These are phyloP conservation scores for Andrena praecox DNA, from an alignment of 2,888 invertebrate species.

Conservation along the genomic window DNA sequence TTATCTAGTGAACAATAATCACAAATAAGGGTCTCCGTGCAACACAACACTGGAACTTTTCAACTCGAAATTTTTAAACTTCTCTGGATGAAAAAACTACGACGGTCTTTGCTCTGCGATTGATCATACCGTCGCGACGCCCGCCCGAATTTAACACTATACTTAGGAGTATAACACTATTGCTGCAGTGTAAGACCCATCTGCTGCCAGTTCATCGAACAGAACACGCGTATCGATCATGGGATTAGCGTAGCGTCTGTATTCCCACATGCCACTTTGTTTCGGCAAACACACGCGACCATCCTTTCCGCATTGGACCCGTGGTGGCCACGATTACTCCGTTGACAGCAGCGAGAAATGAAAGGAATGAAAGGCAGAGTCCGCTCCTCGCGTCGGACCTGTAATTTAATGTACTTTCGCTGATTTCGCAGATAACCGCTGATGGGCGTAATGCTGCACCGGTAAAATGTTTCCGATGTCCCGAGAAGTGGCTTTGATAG, in stretches of 20 bases:
- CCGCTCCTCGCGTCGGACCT: conserved; percentile 26
- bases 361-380: conserved; percentile 39
- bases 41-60: no score
- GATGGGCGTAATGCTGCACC: conserved; percentile 46
- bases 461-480: conserved; percentile 61
- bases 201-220: not conserved
- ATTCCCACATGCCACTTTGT: not conserved
- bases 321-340: conserved; percentile 27
- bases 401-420: conserved; percentile 58
- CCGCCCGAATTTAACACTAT: not conserved
- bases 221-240: conserved; percentile 11
- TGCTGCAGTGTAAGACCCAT: not conserved
- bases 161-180: not conserved
- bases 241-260: not conserved
- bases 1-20: no score
- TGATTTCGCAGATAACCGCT: conserved; percentile 54
- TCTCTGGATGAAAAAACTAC: no score
- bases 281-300: conserved; percentile 16
- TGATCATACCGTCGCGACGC: not conserved
- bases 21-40: no score
- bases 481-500: conserved; percentile 51
- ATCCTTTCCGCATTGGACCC: not conserved
- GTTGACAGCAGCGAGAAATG: conserved; percentile 45
- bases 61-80: no score
- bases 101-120: no score